These are phyloP conservation scores for Meloidogyne chitwoodi DNA, from an alignment of 1,140 invertebrate species.

Conservation along the genomic window DNA sequence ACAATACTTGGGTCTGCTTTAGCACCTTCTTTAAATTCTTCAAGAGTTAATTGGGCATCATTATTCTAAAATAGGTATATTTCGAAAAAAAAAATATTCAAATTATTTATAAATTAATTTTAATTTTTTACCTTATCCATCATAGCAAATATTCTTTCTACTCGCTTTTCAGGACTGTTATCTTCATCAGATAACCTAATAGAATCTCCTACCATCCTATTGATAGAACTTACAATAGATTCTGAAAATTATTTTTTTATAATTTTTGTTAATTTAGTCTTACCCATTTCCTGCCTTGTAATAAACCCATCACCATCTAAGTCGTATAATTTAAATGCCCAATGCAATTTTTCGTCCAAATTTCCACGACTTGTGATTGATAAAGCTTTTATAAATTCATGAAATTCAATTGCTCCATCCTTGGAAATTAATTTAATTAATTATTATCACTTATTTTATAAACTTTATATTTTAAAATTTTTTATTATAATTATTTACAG, in stretches of 20 bases:
- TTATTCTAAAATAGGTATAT: slow-evolving; percentile 71
- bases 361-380: slow-evolving; percentile 92
- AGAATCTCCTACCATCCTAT: slow-evolving; percentile 81
- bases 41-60: slow-evolving; percentile 89
- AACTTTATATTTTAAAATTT: no score
- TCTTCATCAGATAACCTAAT: slow-evolving; percentile 65
- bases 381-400: slow-evolving; percentile 89
- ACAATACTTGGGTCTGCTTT: slow-evolving; percentile 97
- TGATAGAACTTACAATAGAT: slow-evolving; percentile 94
- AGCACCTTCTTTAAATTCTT: slow-evolving; percentile 96
- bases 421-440: slow-evolving; percentile 61
- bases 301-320: slow-evolving; percentile 84
- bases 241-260: slow-evolving; percentile 69
- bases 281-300: slow-evolving; percentile 83
- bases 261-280: slow-evolving; percentile 63
- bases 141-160: slow-evolving; percentile 93
- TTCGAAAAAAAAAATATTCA: neutral
- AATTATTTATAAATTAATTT: slow-evolving; percentile 3
- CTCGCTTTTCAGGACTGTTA: slow-evolving; percentile 87
- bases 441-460: no score
- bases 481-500: no score
- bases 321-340: slow-evolving; percentile 59
- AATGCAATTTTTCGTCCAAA: slow-evolving; percentile 90
- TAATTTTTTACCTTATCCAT: slow-evolving; percentile 74
- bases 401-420: slow-evolving; percentile 95